Base-by-base conservation (phyloP, 2,888 invertebrate species). In the Nebria salina region DNA sequence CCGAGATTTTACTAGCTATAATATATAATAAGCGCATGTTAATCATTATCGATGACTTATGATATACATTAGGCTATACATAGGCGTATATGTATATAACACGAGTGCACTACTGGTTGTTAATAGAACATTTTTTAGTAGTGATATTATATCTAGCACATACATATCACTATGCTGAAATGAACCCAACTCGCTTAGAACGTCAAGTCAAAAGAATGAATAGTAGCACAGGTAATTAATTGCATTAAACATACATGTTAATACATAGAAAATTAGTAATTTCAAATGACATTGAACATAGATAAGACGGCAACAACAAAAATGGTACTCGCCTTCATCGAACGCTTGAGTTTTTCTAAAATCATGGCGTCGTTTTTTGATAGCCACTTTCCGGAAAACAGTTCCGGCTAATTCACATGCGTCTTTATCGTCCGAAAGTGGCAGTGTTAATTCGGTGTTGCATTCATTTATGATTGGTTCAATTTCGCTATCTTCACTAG, bases 351-450 rank as follows among this genome's bases (percentile, higher is more conserved):
- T 85, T 85, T 89, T 89, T 84, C 87, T 86, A 87, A 88, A 87
- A 83, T 88, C 87, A 84, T 89, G 88, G 86, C 91, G 88, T 84
- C 93, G 89, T 86, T 92, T 90, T 85, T 92, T 90, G 54, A 93
- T 92, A 82, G 93, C 92, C 81, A 93, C 93, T 87, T 93, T 92
- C 84, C 91, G 90, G 85, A 93, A 93, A 9, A 93, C 92, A 1
- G 92, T 91, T 6, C 93, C 92, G 83, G 92, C 92, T 75, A 92
- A 86, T 9, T 92, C 92, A 86, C 93, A 93, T 89, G 91, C 90
- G 83, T 91, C 91, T 84, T 90, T 72, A 20, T 82, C 76, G 9
- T 82, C 83, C 42, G 65, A 42, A 15, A 72, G 72, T 6, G n/a
- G 64, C 13, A 74, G 70, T 54, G 74, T 77, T 68, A 77, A 70